These are phyloP conservation scores for Apaloderma vittatum DNA, from an alignment of 2,113 vertebrate species.

Conservation along the genomic window DNA sequence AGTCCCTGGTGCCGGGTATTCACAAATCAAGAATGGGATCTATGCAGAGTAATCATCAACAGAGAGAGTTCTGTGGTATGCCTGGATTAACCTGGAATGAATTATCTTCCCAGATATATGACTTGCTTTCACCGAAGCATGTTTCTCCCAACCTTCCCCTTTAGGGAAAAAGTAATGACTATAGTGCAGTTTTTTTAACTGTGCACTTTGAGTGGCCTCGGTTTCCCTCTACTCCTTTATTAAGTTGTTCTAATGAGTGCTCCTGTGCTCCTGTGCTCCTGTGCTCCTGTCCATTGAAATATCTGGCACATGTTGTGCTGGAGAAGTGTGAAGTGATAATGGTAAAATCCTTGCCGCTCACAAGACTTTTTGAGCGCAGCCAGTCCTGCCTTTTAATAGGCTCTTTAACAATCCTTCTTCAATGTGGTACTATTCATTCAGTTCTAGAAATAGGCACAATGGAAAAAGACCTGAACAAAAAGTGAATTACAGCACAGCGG, in stretches of 20 bases:
- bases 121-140: not conserved
- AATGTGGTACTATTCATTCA: not conserved
- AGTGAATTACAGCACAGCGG: not conserved
- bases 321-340: not conserved
- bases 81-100: not conserved
- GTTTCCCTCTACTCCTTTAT: not conserved
- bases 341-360: not conserved
- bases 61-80: not conserved
- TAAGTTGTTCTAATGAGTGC: not conserved
- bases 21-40: conserved; percentile 29
- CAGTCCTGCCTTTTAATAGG: not conserved
- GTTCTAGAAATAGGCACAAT: not conserved
- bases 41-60: not conserved
- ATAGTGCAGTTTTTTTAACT: not conserved
- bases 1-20: not conserved
- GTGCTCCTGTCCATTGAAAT: not conserved
- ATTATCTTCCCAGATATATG: not conserved
- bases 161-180: not conserved
- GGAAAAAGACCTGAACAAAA: not conserved
- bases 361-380: not conserved
- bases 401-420: not conserved
- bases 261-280: too few species aligned
- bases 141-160: not conserved
- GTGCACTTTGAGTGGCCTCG: not conserved
- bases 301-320: not conserved